Evolutionary conservation across 2,113 vertebrate genomes (phyloP).

Genomic region (Cercocebus atys): DNA sequence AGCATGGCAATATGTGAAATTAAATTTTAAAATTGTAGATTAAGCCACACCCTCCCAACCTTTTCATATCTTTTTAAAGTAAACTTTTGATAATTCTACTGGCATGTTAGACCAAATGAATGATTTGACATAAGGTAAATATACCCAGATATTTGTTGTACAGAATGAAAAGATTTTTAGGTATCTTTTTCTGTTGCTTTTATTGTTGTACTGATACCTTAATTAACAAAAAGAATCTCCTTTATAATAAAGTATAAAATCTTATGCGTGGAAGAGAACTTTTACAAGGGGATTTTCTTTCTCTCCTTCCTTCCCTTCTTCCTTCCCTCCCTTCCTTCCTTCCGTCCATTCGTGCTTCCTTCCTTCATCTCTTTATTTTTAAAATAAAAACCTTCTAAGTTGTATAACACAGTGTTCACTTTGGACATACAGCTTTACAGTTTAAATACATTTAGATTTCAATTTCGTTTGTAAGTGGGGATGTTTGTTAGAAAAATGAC

Average conservation of each 20-base stretch:
- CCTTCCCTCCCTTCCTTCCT: background rate
- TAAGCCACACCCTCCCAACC: constrained; percentile 60
- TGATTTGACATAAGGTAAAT: constrained; percentile 6
- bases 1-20: constrained; percentile 66
- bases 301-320: background rate
- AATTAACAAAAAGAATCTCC: background rate
- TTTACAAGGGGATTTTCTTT: background rate
- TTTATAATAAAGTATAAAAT: background rate
- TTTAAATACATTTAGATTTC: constrained; percentile 44
- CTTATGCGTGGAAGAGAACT: background rate
- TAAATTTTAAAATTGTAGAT: constrained; percentile 70
- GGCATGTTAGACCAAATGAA: background rate
- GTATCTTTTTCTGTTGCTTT: background rate
- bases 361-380: background rate
- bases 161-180: background rate
- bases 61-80: constrained; percentile 61
- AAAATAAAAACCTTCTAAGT: constrained; percentile 19
- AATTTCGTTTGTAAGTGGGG: constrained; percentile 27
- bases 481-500: constrained; percentile 43
- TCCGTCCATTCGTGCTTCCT: background rate
- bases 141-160: background rate
- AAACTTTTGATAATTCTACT: constrained; percentile 21
- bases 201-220: background rate
- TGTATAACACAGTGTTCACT: background rate
- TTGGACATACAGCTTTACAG: background rate